Evolutionary conservation across 1,140 invertebrate genomes (phyloP).

Genomic region (Drosophila grimshawi): DNA sequence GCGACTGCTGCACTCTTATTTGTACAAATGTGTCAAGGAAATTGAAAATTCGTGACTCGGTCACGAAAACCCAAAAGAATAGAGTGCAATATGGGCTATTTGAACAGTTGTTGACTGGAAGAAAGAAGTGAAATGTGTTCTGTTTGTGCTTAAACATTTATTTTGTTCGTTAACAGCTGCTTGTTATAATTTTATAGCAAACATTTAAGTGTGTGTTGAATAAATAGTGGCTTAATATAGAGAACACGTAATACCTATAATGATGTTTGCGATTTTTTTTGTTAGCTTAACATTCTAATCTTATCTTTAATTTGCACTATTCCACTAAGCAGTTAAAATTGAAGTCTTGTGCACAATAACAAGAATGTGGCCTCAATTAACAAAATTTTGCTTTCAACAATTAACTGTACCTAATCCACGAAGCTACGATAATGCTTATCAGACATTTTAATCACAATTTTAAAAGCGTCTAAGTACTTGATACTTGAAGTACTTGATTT

Average conservation of each 20-base stretch:
- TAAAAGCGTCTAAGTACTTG: not conserved
- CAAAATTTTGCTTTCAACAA: constrained; percentile 12
- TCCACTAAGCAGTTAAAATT: not conserved
- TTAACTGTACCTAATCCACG: not conserved
- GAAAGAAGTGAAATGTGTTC: not conserved
- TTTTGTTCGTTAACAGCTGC: constrained; percentile 2
- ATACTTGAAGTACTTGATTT: not conserved
- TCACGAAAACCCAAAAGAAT: constrained; percentile 16
- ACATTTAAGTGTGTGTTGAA: not conserved
- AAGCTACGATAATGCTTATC: constrained; percentile 7
- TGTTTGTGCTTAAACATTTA: not conserved
- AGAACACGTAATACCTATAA: not conserved
- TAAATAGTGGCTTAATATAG: not conserved
- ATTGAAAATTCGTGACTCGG: constrained; percentile 16
- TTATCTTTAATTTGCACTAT: constrained; percentile 19
- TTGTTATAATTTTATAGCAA: not conserved
- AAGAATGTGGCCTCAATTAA: constrained; percentile 27
- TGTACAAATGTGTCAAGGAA: constrained; percentile 64
- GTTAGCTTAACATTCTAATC: not conserved
- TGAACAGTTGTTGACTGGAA: constrained; percentile 20
- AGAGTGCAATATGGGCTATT: constrained; percentile 13
- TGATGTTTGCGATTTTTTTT: no score
- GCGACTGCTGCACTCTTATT: constrained; percentile 27
- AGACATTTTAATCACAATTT: not conserved
- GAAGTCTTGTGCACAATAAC: not conserved